Conservation (phyloP, 2,797 vertebrate genomes). For the Amniataba percoides region DNA sequence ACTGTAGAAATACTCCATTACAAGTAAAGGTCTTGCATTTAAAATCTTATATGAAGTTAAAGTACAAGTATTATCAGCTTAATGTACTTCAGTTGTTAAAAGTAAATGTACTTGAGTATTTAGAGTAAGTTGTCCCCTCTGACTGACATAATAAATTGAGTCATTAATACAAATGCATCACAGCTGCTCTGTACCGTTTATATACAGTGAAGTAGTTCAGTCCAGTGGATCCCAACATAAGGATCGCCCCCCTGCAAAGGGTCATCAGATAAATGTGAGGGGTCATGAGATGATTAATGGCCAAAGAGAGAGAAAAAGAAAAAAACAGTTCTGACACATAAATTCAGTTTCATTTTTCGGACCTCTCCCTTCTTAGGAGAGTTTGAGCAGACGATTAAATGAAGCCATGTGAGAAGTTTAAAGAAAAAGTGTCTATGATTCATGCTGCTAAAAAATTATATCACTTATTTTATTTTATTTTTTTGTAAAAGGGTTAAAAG, state of each 20-base stretch:
- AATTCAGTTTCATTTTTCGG: background rate
- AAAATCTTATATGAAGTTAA: background rate
- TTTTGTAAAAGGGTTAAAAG: too few species aligned
- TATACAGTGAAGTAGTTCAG: background rate
- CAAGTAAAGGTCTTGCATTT: background rate
- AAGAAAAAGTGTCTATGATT: background rate
- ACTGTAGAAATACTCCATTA: background rate
- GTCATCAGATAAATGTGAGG: background rate
- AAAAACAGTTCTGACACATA: background rate
- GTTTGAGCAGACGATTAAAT: background rate
- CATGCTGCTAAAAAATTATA: background rate
- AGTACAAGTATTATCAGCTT: background rate
- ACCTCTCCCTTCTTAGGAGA: background rate
- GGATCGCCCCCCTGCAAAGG: background rate
- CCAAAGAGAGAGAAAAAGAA: background rate
- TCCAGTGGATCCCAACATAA: background rate
- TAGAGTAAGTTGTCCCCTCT: background rate
- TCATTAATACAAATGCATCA: background rate
- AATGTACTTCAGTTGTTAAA: background rate
- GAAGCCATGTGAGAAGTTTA: background rate
- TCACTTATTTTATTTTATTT: too few species aligned
- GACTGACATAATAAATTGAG: background rate
- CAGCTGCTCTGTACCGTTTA: background rate
- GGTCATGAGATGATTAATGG: background rate
- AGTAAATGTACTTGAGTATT: too few species aligned